These are phyloP conservation scores for Halocaridina rubra DNA, from an alignment of 2,888 invertebrate genomes.

Conservation along the genomic window DNA sequence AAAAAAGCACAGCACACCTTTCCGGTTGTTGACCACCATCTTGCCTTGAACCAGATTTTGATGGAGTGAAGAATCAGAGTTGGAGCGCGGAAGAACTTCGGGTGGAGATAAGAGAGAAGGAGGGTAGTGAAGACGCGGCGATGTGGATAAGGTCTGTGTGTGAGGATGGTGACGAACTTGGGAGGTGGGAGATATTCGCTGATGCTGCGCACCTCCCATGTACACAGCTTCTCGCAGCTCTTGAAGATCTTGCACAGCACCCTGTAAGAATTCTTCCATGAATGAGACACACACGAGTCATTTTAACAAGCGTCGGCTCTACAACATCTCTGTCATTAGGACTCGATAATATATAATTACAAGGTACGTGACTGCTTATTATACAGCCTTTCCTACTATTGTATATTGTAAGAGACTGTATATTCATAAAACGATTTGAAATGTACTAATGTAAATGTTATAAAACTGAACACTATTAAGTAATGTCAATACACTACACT, in stretches of 20 bases:
- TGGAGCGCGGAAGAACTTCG: conserved; percentile 47
- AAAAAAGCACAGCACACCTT: conserved; percentile 29
- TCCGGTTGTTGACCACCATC: conserved; percentile 40
- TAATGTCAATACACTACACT: too few species aligned
- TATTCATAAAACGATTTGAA: too few species aligned
- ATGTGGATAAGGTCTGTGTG: background rate
- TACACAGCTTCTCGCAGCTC: conserved; percentile 30
- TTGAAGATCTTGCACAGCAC: conserved; percentile 41
- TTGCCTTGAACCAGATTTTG: conserved; percentile 48
- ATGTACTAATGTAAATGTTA: too few species aligned
- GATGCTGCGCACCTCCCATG: background rate
- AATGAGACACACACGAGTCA: too few species aligned
- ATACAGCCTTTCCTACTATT: too few species aligned
- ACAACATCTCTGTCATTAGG: too few species aligned
- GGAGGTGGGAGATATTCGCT: conserved; percentile 7
- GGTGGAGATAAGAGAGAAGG: conserved; percentile 27
- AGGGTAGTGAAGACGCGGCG: conserved; percentile 20
- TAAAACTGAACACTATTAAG: too few species aligned
- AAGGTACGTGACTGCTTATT: too few species aligned
- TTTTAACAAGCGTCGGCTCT: background rate
- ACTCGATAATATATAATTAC: too few species aligned
- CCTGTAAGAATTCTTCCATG: too few species aligned
- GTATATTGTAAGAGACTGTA: too few species aligned
- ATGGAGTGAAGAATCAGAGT: conserved; percentile 57
- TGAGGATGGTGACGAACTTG: conserved; percentile 36